Evolutionary conservation across 2,797 vertebrate species (phyloP), one percentile per base, ranked within the genome.

Genomic region (Melanotaenia boesemani): DNA sequence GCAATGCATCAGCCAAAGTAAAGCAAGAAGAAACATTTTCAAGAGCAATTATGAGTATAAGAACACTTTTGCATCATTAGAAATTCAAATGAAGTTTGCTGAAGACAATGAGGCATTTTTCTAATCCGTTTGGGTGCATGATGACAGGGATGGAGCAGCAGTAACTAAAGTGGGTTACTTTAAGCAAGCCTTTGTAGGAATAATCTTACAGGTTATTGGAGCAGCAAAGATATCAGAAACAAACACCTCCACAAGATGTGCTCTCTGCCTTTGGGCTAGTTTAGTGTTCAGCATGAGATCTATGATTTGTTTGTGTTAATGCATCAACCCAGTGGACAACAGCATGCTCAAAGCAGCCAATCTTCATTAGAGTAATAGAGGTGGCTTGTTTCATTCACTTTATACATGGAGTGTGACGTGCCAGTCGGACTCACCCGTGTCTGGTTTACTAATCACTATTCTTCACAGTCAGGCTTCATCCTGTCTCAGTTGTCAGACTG

Each of bases 221-320:
- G 36, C n/a, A 28, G 44, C 10, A 11, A 69, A 34, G 32, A 16
- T 44, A 16, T 70, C 37, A 57, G 69, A 64, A 86, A 72, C 63
- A 59, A 59, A 50, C 82, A 83, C 76, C 72, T 41, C 73, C 81
- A 44, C 63, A 61, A 62, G 60, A 44, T 57, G 61, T 36, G 32
- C 52, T 74, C 59, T 54, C 34, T 65, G 20, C 52, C 65, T 57
- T 57, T 5, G 55, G 26, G 54, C 41, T 20, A n/a, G 61, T 70
- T 67, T 52, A 61, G 32, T 65, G 36, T 78, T 77, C 66, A 50
- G 56, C 68, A 52, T 62, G 44, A 54, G 63, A 50, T 64, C 52
- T 9, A 6, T 50, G 52, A 26, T 54, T 54, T 34, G 41, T 68
- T 28, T 26, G 20, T 20, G 22, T 48, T 36, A 37, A 18, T 26